phyloP scores from a whole-genome alignment of 2,113 vertebrate genomes.

The Loxodonta africana region DNA sequence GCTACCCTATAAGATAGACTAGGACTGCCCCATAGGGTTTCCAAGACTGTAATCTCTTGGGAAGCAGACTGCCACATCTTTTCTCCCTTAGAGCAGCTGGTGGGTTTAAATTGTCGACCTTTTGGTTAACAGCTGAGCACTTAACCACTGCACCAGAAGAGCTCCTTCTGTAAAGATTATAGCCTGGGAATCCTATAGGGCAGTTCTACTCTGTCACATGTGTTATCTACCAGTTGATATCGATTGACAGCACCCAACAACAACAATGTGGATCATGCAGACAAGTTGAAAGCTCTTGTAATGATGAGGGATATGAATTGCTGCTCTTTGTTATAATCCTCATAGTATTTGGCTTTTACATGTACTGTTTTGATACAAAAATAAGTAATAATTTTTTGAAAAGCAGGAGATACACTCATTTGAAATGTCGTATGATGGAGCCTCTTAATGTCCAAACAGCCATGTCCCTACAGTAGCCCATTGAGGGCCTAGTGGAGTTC shows the following conservation, averaged over 20 bases:
- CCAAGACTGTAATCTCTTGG: neutral
- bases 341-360: neutral
- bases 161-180: neutral
- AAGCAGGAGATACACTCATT: neutral
- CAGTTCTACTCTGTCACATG: no score
- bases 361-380: neutral
- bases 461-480: neutral
- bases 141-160: neutral
- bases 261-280: neutral
- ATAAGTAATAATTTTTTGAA: conserved; percentile 20
- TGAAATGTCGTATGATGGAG: conserved; percentile 13
- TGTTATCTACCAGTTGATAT: neutral
- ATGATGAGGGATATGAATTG: neutral
- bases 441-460: neutral
- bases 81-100: neutral
- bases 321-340: neutral
- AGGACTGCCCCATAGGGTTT: neutral
- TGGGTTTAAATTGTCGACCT: neutral
- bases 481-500: neutral
- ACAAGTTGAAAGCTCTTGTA: neutral
- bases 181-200: neutral
- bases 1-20: no score
- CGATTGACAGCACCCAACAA: neutral
- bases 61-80: neutral
- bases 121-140: neutral